Evolutionary conservation across 2,797 vertebrate genomes (phyloP), one percentile per base, ranked within the genome.

Genomic region (Sebastes variabilis): DNA sequence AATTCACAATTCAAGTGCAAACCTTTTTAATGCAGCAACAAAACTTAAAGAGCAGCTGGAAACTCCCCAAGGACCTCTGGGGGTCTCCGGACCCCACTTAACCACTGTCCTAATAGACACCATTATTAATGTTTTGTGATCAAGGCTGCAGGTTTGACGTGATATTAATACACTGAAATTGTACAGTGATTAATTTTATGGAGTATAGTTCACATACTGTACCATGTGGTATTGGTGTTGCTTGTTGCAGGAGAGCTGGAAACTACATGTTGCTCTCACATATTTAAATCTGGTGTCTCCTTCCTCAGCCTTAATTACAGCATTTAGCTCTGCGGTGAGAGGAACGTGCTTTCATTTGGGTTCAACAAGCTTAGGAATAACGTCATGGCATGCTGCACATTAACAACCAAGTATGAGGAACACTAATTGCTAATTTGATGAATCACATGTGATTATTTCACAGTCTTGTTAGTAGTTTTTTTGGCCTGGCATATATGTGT

Each of bases 281-380:
- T 11, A 68, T 69, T 73, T 46, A 69, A n/a, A 27, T 76, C 24
- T 59, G 29, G 20, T 64, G 49, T 76, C 49, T 16, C 18, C 46
- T 49, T 20, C 46, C 52, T 66, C 58, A n/a, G 11, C 32, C 29
- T 29, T 56, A 38, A 73, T 77, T 49, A 46, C 32, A 65, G 62
- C 18, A 29, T 65, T 79, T 77, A 11, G 11, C 54, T 60, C 2
- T 20, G 49, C 62, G 30, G 24, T 82, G 65, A 66, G 69, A 80
- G 71, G 34, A 67, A 65, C 36, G 52, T 79, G 62, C 22, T 64
- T 74, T 82, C 9, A 34, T 82, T 75, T 62, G 6, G 22, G 55
- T 72, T 52, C 27, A 73, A 11, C 13, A 13, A 7, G 36, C 30
- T 65, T 20, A 54, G 2, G 20, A 68, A 70, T 64, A 56, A 72